These are phyloP conservation scores for Pelodiscus sinensis DNA, from an alignment of 2,113 vertebrate genomes.

Conservation along the genomic window DNA sequence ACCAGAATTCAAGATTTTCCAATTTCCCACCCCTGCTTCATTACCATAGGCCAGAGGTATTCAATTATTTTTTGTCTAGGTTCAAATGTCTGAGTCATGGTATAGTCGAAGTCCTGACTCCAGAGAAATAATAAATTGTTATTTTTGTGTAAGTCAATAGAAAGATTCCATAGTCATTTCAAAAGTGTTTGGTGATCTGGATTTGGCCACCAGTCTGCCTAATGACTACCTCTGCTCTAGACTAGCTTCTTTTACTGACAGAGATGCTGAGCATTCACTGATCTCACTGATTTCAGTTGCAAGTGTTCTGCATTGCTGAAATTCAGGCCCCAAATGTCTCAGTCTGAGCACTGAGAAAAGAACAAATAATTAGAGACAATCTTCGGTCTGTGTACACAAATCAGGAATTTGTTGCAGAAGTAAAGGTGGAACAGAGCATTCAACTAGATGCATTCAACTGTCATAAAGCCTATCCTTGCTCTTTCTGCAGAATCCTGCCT, in stretches of 20 bases:
- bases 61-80: too few relatives aligned
- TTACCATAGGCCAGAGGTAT: background rate
- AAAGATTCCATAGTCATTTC: too few relatives aligned
- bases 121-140: too few relatives aligned
- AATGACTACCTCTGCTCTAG: background rate
- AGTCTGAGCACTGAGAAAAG: background rate
- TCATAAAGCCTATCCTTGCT: background rate
- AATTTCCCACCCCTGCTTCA: background rate
- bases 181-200: too few relatives aligned
- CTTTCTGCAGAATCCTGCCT: background rate
- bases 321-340: background rate
- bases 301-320: background rate
- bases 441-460: slow-evolving; percentile 41
- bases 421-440: background rate
- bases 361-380: background rate
- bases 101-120: too few relatives aligned
- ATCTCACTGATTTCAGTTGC: background rate
- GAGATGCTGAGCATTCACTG: background rate
- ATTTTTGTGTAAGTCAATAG: too few relatives aligned
- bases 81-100: too few relatives aligned
- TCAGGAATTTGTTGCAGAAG: slow-evolving; percentile 17
- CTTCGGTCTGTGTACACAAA: background rate
- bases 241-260: background rate
- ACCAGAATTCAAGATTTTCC: background rate
- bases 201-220: too few relatives aligned